A percentile compares a stretch with the other conserved stretches of the same genome.
Evolutionary conservation across 2,113 vertebrate genomes (phyloP).

Genomic region (Melozone crissalis): DNA sequence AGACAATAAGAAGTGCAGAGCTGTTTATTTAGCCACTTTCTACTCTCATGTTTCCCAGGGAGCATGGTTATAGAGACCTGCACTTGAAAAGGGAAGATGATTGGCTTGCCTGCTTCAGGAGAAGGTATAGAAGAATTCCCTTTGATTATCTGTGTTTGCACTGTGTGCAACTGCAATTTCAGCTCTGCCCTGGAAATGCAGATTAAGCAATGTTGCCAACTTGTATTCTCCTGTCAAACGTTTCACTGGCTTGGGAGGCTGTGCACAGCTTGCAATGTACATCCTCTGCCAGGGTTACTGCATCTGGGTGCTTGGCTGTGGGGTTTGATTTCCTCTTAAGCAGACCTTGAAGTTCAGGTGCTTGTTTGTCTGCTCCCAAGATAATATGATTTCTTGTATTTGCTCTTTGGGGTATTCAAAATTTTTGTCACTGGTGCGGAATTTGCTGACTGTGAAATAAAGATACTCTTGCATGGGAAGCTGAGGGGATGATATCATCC

Average conservation of each 20-base stretch:
- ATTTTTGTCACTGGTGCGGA: background rate
- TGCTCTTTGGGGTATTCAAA: background rate
- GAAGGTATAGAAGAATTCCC: background rate
- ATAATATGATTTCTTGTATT: background rate
- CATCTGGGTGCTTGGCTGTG: background rate
- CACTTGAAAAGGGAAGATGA: background rate
- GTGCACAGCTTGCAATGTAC: background rate
- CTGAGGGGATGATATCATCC: background rate
- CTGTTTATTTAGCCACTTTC: background rate
- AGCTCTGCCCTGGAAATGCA: slow-evolving; percentile 23
- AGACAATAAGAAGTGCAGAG: background rate
- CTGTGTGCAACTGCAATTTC: background rate
- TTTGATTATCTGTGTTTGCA: background rate
- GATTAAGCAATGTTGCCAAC: background rate
- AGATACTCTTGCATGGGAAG: background rate
- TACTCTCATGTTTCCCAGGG: background rate
- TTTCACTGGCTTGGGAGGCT: background rate
- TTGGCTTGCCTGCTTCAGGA: background rate
- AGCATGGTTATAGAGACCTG: background rate
- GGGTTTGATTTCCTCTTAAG: background rate
- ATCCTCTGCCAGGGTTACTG: background rate
- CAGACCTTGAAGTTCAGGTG: background rate
- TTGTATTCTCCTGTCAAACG: background rate
- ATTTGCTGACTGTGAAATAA: background rate
- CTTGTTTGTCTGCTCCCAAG: background rate